Conservation (phyloP, 2,888 invertebrate species). For the Stenoptilia bipunctidactyla region DNA sequence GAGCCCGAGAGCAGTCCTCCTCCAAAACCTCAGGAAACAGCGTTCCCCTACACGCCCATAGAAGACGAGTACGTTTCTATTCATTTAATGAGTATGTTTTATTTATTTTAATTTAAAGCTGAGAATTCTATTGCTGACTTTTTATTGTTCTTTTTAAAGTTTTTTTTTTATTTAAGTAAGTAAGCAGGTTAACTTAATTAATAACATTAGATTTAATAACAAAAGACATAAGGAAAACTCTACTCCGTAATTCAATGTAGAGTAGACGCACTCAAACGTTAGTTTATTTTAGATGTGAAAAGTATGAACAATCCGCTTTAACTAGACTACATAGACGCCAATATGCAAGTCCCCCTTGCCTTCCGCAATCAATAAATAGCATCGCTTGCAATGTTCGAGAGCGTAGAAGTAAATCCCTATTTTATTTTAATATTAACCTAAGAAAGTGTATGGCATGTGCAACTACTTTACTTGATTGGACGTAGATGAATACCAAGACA, state of each 20-base stretch:
- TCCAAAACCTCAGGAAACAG: conserved; percentile 51
- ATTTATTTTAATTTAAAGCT: conserved; percentile 6
- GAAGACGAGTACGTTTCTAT: conserved; percentile 71
- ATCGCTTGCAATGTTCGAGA: conserved; percentile 14
- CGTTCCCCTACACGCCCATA: conserved; percentile 57
- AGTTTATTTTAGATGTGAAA: background rate
- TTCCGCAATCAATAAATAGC: conserved; percentile 25
- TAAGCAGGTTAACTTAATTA: too few relatives aligned
- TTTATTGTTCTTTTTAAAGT: too few relatives aligned
- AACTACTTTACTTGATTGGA: too few relatives aligned
- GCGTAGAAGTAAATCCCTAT: conserved; percentile 20
- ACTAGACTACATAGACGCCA: conserved; percentile 6
- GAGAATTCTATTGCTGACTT: too few relatives aligned
- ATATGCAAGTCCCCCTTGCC: conserved; percentile 6
- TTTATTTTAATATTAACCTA: too few relatives aligned
- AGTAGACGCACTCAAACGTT: too few relatives aligned
- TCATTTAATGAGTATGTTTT: conserved; percentile 54
- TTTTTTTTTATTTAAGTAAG: too few relatives aligned
- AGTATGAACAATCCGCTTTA: conserved; percentile 1
- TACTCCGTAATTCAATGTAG: too few relatives aligned
- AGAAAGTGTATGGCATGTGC: too few relatives aligned
- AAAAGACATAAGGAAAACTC: too few relatives aligned
- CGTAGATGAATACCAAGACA: too few relatives aligned
- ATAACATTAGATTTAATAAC: too few relatives aligned
- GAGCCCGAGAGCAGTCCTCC: conserved; percentile 81